A percentile compares a stretch with the other conserved stretches of the same genome.
Conservation (phyloP, 1,140 invertebrate species). For the Drosophila sp. region DNA sequence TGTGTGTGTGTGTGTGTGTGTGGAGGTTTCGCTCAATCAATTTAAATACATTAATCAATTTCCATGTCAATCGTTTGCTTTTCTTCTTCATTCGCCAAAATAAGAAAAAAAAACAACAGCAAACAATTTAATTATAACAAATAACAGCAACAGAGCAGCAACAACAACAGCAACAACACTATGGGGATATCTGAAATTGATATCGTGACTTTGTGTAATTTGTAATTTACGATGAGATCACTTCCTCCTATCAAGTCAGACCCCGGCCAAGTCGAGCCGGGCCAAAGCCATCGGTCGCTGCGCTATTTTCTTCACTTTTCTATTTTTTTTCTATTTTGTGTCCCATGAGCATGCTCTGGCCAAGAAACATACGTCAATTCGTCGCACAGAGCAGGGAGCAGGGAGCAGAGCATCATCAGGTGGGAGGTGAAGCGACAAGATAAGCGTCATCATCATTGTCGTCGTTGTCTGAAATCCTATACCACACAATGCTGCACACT, state of each 20-base stretch:
- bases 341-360: constrained; percentile 42
- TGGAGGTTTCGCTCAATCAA: constrained; percentile 58
- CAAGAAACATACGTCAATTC: constrained; percentile 64
- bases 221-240: constrained; percentile 82
- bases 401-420: neutral
- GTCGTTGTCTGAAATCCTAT: constrained; percentile 12
- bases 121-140: constrained; percentile 66
- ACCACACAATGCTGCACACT: neutral
- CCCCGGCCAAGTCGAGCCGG: constrained; percentile 2
- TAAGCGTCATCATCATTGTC: constrained; percentile 41
- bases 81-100: constrained; percentile 28
- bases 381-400: constrained; percentile 37
- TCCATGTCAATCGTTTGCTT: constrained; percentile 48
- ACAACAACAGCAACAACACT: constrained; percentile 51
- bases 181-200: constrained; percentile 77
- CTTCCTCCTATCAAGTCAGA: constrained; percentile 69
- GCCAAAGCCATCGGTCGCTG: constrained; percentile 14
- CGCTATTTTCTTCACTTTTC: constrained; percentile 35
- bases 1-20: constrained; percentile 29
- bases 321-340: constrained; percentile 28
- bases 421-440: constrained; percentile 51
- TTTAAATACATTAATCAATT: constrained; percentile 78
- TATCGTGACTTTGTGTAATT: constrained; percentile 82
- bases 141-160: constrained; percentile 59
- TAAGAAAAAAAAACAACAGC: constrained; percentile 10